Evolutionary conservation across 2,113 vertebrate genomes (phyloP), one percentile per base, ranked within the genome.

Genomic region (Callipepla californica): DNA sequence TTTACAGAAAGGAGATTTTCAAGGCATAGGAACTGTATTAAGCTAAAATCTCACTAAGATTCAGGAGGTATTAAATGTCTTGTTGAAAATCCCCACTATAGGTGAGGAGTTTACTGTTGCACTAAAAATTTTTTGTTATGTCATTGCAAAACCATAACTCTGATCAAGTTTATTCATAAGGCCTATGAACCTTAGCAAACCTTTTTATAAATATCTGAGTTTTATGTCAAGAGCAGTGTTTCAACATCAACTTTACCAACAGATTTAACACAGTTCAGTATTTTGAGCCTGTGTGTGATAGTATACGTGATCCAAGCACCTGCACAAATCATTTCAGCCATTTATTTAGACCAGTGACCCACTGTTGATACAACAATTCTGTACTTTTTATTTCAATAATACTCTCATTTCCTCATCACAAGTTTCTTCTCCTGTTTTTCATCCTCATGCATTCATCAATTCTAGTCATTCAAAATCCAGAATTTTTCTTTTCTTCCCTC

Each of bases 221-320:
- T 89, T 90, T 80, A 88, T 87, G 51, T n/a, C 26, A 87, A 95
- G 55, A 70, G 89, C 90, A 87, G 85, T 61, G 34, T 77, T 93
- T 72, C 17, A 68, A 40, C n/a, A 63, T 68, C 59, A 87, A 78
- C 63, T 78, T 70, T 90, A 55, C 28, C 73, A 92, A 40, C 32
- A 78, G 48, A 88, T 94, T 80, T 91, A 78, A 85, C 72, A 77
- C 16, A 75, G 30, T 53, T 88, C 73, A 80, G 57, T 67, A 78
- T 80, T 57, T 32, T n/a, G 66, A 93, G 48, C 36, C 30, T 75
- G 6, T 85, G 47, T 83, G 51, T 67, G 47, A 32, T 51, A 70
- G 51, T 30, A 48, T 66, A 65, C 4, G 13, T 47, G 85, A 68
- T 62, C 12, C 44, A 80, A 73, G n/a, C 16, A 85, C 68, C 32